Evolutionary conservation across 64 coral and sea anemone genomes (phyloP).

Genomic region (Platygyra sinensis): DNA sequence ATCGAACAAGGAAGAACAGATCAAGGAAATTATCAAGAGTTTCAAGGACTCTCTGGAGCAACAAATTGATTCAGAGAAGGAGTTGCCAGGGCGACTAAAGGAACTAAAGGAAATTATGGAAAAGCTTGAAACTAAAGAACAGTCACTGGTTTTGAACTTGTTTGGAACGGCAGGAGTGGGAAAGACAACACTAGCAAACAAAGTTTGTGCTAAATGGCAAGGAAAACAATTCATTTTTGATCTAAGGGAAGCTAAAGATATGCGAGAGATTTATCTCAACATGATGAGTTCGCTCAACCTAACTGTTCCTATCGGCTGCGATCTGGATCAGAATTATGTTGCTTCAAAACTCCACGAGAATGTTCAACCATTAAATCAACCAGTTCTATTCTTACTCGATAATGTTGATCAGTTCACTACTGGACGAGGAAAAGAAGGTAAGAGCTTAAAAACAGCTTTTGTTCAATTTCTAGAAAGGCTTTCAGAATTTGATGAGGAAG

Average conservation of each 20-base stretch:
- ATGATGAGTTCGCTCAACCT: background rate
- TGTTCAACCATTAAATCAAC: background rate
- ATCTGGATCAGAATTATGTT: background rate
- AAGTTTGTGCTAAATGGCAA: conserved; percentile 5
- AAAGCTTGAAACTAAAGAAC: background rate
- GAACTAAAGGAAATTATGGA: background rate
- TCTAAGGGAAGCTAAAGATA: conserved; percentile 12
- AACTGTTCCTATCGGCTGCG: background rate
- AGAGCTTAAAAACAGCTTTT: background rate
- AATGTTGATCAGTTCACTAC: conserved; percentile 15
- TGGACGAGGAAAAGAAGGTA: background rate
- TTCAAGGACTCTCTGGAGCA: background rate
- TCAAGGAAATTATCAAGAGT: background rate
- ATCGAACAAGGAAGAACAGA: background rate
- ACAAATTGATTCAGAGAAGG: background rate
- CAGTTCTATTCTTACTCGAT: conserved; percentile 24
- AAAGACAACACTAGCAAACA: conserved; percentile 13
- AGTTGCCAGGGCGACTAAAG: background rate
- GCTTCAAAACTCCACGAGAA: background rate
- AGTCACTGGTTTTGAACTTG: background rate
- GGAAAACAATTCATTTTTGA: conserved; percentile 12
- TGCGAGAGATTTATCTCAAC: background rate
- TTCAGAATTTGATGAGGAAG: background rate
- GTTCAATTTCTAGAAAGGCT: background rate
- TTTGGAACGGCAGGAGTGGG: conserved; percentile 3